Percentiles rank a stretch among this genome's conserved stretches.
phyloP scores from a whole-genome alignment of 2,113 vertebrate genomes.

The Osmerus eperlanus region DNA sequence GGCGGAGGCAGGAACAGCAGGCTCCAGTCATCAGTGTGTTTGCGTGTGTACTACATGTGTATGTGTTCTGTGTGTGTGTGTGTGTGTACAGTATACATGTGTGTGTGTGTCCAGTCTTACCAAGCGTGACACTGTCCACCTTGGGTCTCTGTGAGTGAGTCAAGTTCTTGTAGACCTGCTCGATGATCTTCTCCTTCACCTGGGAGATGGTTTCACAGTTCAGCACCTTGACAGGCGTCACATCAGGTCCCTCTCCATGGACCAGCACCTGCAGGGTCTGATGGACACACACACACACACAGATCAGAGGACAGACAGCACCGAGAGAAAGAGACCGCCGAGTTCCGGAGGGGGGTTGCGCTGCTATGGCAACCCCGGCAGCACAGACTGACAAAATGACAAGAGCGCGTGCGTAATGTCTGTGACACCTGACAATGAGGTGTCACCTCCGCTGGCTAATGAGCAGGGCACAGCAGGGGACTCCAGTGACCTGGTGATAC shows the following conservation, averaged over 20 bases:
- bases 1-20: slow-evolving; percentile 21
- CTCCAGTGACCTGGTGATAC: slow-evolving; percentile 33
- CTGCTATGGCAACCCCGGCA: slow-evolving; percentile 49
- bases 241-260: slow-evolving; percentile 85
- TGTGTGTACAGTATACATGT: not conserved
- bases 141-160: slow-evolving; percentile 90
- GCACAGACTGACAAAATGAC: not conserved
- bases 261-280: slow-evolving; percentile 92
- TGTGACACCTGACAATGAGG: slow-evolving; percentile 51
- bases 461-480: slow-evolving; percentile 44
- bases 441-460: slow-evolving; percentile 58
- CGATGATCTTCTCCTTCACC: slow-evolving; percentile 97
- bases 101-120: slow-evolving; percentile 64
- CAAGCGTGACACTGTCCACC: slow-evolving; percentile 87
- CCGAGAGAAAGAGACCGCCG: not conserved
- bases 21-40: not conserved
- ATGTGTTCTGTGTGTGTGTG: not conserved
- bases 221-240: slow-evolving; percentile 89
- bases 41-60: not conserved
- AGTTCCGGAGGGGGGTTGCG: slow-evolving; percentile 13
- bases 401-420: not conserved
- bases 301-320: slow-evolving; percentile 26
- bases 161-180: slow-evolving; percentile 90
- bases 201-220: slow-evolving; percentile 96
- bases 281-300: slow-evolving; percentile 17